Conservation (phyloP, 2,797 vertebrate genomes). For the Myotis daubentonii region DNA sequence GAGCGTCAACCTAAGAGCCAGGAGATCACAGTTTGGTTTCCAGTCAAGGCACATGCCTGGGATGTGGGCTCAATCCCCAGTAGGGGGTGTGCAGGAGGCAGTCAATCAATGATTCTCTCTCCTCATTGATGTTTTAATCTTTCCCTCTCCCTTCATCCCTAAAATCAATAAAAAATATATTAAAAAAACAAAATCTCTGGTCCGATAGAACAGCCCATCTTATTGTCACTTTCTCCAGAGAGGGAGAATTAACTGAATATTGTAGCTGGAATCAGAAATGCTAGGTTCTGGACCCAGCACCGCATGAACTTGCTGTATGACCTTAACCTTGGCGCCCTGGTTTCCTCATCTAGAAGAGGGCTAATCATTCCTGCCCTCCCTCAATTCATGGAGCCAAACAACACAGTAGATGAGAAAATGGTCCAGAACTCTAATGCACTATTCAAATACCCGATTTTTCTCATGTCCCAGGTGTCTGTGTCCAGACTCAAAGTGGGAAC, state of each 20-base stretch:
- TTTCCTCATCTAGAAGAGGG: neutral
- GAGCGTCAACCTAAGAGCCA: too few relatives aligned
- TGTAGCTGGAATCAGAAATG: neutral
- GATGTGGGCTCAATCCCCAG: too few relatives aligned
- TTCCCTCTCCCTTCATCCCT: too few relatives aligned
- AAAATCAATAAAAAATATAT: too few relatives aligned
- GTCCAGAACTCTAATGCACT: neutral
- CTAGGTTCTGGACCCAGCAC: neutral
- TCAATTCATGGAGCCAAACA: neutral
- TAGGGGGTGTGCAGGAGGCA: too few relatives aligned
- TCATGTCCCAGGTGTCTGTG: neutral
- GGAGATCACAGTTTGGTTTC: too few relatives aligned
- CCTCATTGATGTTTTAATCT: too few relatives aligned
- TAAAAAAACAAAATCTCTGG: neutral
- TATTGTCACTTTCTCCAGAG: neutral
- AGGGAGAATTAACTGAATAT: neutral
- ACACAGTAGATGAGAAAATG: neutral
- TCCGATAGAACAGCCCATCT: neutral
- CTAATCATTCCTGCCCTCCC: neutral
- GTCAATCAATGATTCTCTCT: too few relatives aligned
- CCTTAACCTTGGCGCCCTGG: neutral
- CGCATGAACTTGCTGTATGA: neutral
- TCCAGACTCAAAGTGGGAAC: neutral
- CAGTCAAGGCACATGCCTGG: too few relatives aligned
- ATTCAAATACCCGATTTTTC: neutral